Evolutionary conservation across 2,797 vertebrate genomes (phyloP).

Genomic region (Oryzias dopingdopingensis): DNA sequence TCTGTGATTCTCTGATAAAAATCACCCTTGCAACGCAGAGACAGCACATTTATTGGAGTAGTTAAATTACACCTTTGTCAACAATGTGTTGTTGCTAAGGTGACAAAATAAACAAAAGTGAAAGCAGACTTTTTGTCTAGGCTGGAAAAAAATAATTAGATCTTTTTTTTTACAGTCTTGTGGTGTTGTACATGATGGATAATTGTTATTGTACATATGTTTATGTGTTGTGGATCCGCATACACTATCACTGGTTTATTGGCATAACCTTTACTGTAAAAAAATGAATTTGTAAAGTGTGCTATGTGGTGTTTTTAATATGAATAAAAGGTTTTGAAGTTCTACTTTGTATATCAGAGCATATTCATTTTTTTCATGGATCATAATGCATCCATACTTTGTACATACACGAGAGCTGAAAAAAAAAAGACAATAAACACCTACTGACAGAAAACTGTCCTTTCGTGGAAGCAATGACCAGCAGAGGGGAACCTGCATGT

Average conservation of each 20-base stretch:
- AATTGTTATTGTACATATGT: constrained; percentile 58
- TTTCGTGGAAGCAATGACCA: constrained; percentile 63
- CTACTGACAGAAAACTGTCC: constrained; percentile 54
- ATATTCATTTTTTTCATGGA: background rate
- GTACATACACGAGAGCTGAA: background rate
- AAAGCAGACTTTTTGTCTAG: background rate
- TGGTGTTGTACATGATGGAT: constrained; percentile 14
- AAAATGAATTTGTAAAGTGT: constrained; percentile 46
- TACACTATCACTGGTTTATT: constrained; percentile 45
- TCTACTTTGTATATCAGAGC: constrained; percentile 6
- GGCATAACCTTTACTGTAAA: constrained; percentile 37
- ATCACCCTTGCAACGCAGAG: constrained; percentile 46
- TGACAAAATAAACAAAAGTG: constrained; percentile 4
- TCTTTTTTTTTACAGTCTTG: constrained; percentile 20
- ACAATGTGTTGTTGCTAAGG: constrained; percentile 9
- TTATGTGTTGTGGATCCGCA: constrained; percentile 33
- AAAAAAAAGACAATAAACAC: constrained; percentile 20
- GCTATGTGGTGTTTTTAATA: constrained; percentile 66
- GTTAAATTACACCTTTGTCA: constrained; percentile 53
- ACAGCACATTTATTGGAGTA: constrained; percentile 55
- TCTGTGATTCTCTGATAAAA: constrained; percentile 57
- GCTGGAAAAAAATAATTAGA: constrained; percentile 14
- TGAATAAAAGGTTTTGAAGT: constrained; percentile 64
- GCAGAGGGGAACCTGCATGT: constrained; percentile 56
- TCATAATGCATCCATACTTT: background rate